Conservation (phyloP, 2,113 vertebrate species). For the Dermatemys mawii region DNA sequence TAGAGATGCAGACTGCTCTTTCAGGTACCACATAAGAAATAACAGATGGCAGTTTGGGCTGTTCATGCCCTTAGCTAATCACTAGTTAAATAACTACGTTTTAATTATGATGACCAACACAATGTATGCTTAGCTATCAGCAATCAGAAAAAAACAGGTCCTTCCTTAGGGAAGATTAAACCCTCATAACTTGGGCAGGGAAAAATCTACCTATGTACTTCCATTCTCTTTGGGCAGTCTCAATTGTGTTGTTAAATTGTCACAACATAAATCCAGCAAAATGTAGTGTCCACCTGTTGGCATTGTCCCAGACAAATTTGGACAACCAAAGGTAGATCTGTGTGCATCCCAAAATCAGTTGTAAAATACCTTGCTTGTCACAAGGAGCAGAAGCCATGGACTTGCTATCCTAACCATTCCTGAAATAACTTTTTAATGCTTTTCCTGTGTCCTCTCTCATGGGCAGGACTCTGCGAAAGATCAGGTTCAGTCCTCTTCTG, state of each 20-base stretch:
- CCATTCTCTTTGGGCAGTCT: not conserved
- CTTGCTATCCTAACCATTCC: not conserved
- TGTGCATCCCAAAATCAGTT: not conserved
- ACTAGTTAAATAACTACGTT: not conserved
- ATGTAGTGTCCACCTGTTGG: not conserved
- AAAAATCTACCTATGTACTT: not conserved
- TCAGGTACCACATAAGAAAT: not conserved
- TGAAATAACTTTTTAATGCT: not conserved
- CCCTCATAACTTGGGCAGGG: not conserved
- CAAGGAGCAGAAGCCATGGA: not conserved
- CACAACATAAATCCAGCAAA: not conserved
- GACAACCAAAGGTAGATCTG: not conserved
- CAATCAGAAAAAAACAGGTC: not conserved
- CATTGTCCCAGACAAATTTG: not conserved
- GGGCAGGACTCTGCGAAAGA: not conserved
- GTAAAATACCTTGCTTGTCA: not conserved
- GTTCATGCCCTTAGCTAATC: not conserved
- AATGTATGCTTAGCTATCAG: not conserved
- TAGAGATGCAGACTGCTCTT: not conserved
- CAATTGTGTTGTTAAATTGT: not conserved
- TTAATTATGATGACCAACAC: not conserved
- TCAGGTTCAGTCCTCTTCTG: not conserved
- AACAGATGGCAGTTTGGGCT: not conserved
- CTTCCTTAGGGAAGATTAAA: not conserved
- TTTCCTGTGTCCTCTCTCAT: not conserved